Evolutionary conservation across 1,140 invertebrate species (phyloP).

Genomic region (Drosophila chauvacae): DNA sequence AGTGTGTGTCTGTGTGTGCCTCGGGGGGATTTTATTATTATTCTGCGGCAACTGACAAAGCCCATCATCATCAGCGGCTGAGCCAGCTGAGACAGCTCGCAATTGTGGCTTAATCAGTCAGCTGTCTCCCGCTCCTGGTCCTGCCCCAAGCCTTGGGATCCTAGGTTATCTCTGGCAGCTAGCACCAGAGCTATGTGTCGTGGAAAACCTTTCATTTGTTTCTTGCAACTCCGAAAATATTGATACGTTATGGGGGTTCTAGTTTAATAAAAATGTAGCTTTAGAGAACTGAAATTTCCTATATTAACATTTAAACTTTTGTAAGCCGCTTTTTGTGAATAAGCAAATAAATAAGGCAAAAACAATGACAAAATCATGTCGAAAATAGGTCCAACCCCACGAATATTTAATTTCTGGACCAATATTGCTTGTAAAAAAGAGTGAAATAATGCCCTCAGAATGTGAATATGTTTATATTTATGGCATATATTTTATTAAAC

Average conservation of each 20-base stretch:
- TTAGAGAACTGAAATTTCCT: not conserved
- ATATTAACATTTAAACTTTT: not conserved
- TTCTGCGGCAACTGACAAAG: conserved; percentile 31
- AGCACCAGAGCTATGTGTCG: not conserved
- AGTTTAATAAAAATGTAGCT: not conserved
- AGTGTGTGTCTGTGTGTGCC: conserved; percentile 12
- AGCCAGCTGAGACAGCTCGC: conserved; percentile 45
- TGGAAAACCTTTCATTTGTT: not conserved
- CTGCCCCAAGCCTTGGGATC: not conserved
- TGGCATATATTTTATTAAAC: not conserved
- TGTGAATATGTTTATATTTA: too few relatives aligned
- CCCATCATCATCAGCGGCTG: conserved; percentile 40
- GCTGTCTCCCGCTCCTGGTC: conserved; percentile 26
- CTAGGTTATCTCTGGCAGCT: not conserved
- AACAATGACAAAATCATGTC: too few relatives aligned
- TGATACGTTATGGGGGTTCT: not conserved
- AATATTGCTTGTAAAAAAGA: too few relatives aligned
- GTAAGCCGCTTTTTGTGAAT: too few relatives aligned
- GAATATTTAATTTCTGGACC: too few relatives aligned
- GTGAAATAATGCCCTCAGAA: too few relatives aligned
- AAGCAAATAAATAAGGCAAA: too few relatives aligned
- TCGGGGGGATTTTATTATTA: conserved; percentile 27
- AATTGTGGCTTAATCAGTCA: conserved; percentile 70
- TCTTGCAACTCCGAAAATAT: not conserved
- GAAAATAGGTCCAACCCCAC: too few relatives aligned